phyloP scores from a whole-genome alignment of 2,797 vertebrate genomes.

The Chrysocyon brachyurus region DNA sequence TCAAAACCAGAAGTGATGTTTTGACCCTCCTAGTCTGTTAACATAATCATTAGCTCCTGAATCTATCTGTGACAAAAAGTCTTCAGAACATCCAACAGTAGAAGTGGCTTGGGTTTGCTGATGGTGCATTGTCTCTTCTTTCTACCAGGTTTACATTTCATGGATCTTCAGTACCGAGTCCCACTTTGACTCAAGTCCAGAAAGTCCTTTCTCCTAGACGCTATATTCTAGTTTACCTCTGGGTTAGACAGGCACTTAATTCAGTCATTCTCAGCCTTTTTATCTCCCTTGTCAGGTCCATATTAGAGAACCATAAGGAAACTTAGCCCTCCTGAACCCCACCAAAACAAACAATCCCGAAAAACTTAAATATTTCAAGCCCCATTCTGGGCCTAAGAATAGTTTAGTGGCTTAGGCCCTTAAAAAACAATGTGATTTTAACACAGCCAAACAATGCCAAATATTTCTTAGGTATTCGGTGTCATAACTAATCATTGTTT shows the following conservation, averaged over 20 bases:
- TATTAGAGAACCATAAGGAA: not conserved
- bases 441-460: not conserved
- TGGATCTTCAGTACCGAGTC: not conserved
- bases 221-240: not conserved
- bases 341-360: not conserved
- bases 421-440: not conserved
- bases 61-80: not conserved
- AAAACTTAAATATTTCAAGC: not conserved
- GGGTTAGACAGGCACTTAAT: not conserved
- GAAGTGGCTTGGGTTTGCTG: not conserved
- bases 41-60: not conserved
- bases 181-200: not conserved
- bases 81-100: not conserved
- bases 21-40: not conserved
- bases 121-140: not conserved
- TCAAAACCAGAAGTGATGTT: not conserved
- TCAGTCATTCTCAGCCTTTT: constrained; percentile 9
- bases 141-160: not conserved
- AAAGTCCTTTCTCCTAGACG: not conserved
- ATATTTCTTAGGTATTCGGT: not conserved
- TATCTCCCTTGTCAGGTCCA: not conserved
- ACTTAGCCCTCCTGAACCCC: not conserved
- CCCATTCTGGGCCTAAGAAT: not conserved
- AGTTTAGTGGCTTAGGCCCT: not conserved
- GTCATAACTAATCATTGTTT: not conserved